A percentile compares a stretch with the other conserved stretches of the same genome.
Evolutionary conservation across 2,113 vertebrate species (phyloP).

Genomic region (Dolichallabes microphthalmus): DNA sequence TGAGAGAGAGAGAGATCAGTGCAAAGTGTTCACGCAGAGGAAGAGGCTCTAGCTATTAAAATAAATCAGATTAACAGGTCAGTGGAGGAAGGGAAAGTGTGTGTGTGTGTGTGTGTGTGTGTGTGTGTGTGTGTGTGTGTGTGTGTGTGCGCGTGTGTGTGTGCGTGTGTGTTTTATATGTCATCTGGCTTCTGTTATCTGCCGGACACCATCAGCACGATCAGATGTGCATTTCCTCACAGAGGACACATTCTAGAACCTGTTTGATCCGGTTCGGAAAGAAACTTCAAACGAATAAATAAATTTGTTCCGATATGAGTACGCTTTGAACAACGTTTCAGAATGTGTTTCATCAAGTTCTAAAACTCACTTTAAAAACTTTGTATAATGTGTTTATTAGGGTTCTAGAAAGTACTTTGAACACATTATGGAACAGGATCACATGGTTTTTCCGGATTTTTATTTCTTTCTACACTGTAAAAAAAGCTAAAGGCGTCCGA

Average conservation of each 20-base stretch:
- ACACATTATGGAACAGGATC: neutral
- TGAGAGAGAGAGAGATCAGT: neutral
- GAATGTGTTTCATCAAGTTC: neutral
- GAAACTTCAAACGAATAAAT: too few relatives aligned
- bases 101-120: neutral
- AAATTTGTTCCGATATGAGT: too few relatives aligned
- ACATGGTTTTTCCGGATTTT: too few relatives aligned
- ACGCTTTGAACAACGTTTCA: too few relatives aligned
- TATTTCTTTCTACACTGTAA: too few relatives aligned
- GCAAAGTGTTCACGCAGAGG: slow-evolving; percentile 8
- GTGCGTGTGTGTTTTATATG: too few relatives aligned
- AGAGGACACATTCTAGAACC: neutral
- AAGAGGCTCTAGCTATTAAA: slow-evolving; percentile 18
- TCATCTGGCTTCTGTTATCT: neutral
- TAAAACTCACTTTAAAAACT: too few relatives aligned
- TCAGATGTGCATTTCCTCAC: neutral
- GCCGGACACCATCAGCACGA: neutral
- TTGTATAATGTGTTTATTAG: neutral
- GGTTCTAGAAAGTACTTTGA: neutral
- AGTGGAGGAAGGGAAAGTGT: neutral
- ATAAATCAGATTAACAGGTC: slow-evolving; percentile 51
- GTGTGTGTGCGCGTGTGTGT: too few relatives aligned
- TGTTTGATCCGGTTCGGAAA: neutral
- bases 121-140: too few relatives aligned
- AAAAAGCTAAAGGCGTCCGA: too few relatives aligned